phyloP scores from a whole-genome alignment of 2,797 vertebrate species.

The Enteromius thamalakanensis region DNA sequence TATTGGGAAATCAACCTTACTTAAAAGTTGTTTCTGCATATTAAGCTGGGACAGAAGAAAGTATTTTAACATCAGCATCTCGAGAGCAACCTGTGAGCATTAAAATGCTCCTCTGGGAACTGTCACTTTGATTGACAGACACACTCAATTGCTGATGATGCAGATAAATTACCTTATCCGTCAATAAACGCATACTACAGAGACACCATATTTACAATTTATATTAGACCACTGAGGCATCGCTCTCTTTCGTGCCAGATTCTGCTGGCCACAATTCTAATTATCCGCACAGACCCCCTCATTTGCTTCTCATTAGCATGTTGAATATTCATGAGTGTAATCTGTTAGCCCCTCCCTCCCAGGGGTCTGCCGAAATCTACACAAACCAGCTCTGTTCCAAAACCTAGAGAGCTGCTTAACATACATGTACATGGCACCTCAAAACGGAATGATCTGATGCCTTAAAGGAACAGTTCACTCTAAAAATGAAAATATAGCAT shows the following conservation, averaged over 20 bases:
- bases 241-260: conserved; percentile 49
- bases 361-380: conserved; percentile 33
- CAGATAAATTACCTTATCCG: conserved; percentile 38
- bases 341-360: conserved; percentile 57
- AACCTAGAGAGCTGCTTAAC: not conserved
- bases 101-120: not conserved
- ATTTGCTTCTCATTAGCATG: conserved; percentile 61
- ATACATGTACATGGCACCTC: not conserved
- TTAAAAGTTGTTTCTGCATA: conserved; percentile 21
- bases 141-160: conserved; percentile 39
- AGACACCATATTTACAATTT: conserved; percentile 50
- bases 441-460: not conserved
- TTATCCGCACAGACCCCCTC: conserved; percentile 59
- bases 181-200: conserved; percentile 16
- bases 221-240: conserved; percentile 30
- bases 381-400: conserved; percentile 17
- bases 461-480: not conserved
- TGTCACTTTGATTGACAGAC: conserved; percentile 41
- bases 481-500: not conserved
- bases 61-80: conserved; percentile 2
- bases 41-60: not conserved
- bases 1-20: conserved; percentile 16
- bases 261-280: conserved; percentile 59
- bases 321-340: conserved; percentile 59
- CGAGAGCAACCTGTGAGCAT: not conserved